Evolutionary conservation across 2,113 vertebrate genomes (phyloP), one percentile per base, ranked within the genome.

Genomic region (Sigmodon hispidus): DNA sequence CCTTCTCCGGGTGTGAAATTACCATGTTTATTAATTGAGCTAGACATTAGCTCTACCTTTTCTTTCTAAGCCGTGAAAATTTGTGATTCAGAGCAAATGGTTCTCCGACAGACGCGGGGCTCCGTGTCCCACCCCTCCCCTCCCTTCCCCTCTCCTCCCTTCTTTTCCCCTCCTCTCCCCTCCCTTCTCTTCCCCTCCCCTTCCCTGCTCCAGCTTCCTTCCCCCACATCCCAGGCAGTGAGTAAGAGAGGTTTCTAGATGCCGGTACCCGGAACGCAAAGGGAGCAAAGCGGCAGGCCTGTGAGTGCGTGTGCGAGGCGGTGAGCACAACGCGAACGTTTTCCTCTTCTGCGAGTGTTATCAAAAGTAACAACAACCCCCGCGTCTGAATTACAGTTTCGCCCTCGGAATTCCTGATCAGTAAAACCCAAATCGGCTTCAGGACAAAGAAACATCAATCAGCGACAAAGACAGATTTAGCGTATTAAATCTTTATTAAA

Each of bases 11-110:
- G 98, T 99, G 99, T 99, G 99, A 99, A 99, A 99, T 99, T 99
- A 99, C 99, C 99, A 99, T 99, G 99, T 99, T 99, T 99, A 99
- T 99, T 99, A 99, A 99, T 99, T 99, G 99, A 99, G 99, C 98
- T 99, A 99, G 99, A 99, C 99, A 99, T 97, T 98, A 98, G 98
- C 98, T 98, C 97, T 98, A 98, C 98, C 97, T 98, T 98, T 98
- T 98, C 98, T 98, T 98, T 94, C 97, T 98, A 97, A 98, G 98
- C 98, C 98, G 97, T 98, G 98, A 97, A 98, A 99, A 99, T 99
- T 97, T 98, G 98, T 97, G 98, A 99, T 99, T 99, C 98, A 98
- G 98, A 98, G 98, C 97, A 98, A 99, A 99, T 98, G 97, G 97
- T 97, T 96, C 96, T 96, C 98, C 69, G 57, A 95, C 97, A 96